Evolutionary conservation across 2,888 invertebrate species (phyloP).

Genomic region (Dasypogon diadema): DNA sequence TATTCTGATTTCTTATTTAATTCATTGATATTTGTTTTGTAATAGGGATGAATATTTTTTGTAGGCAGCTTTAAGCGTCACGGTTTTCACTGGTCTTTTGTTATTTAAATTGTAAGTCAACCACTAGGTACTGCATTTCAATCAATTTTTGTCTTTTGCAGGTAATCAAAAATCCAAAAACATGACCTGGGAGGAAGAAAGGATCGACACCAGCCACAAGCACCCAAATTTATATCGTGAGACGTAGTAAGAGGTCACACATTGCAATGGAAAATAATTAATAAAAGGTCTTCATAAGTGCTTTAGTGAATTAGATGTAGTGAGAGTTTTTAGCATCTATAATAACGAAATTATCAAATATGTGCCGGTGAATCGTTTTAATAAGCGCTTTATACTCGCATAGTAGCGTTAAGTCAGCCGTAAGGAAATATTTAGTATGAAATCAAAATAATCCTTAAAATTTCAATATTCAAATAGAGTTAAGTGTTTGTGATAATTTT

Average conservation of each 20-base stretch:
- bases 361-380: conserved; percentile 41
- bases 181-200: conserved; percentile 19
- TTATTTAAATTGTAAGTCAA: no score
- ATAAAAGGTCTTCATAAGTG: conserved; percentile 44
- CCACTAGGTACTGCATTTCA: no score
- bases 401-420: conserved; percentile 26
- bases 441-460: neutral
- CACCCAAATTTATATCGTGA: neutral
- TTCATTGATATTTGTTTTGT: no score
- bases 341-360: conserved; percentile 6
- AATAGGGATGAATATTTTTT: no score
- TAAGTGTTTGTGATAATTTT: conserved; percentile 14
- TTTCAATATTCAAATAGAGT: neutral
- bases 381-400: conserved; percentile 14
- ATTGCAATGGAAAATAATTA: conserved; percentile 21
- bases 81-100: no score
- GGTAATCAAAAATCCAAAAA: conserved; percentile 23
- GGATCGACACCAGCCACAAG: neutral
- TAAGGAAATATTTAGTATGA: conserved; percentile 13
- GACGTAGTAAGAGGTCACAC: neutral
- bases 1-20: no score
- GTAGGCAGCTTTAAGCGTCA: no score
- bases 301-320: conserved; percentile 38
- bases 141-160: conserved; percentile 17
- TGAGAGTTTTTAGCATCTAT: neutral